Base-by-base conservation (phyloP, 2,888 invertebrate species). In the Drosophila tripunctata region DNA sequence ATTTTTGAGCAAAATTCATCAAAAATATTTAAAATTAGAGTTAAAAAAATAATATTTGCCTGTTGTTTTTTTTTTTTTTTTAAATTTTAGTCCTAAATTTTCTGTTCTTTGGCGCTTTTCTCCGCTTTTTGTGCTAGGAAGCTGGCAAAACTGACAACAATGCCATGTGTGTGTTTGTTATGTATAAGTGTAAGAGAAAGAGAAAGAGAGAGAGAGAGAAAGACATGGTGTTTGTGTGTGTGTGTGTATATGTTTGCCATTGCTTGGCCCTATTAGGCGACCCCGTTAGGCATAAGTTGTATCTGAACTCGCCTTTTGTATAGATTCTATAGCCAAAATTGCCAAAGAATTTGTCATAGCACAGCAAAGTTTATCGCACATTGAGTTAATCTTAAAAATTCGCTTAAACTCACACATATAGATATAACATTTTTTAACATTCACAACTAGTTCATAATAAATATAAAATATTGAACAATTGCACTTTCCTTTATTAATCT, bases 231-330 rank as follows among this genome's bases (percentile, higher is more conserved):
- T n/a, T n/a, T n/a, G n/a, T n/a, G 40, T 50, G 40, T 63, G 14
- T 55, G 30, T 36, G 47, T 35, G 27, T 43, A 21, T 22, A 24
- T 50, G 40, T 22, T 15, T 43, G 35, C 40, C 19, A 47, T n/a
- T 63, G 56, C 54, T 60, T 63, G 50, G 71, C 57, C 44, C 40
- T 40, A 52, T 64, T 51, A 44, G 47, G 19, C 45, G 15, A 45
- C 15, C 43, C 64, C 58, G 15, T 41, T 57, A 41, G 41, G 58
- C 52, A 41, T 38, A 45, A 51, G 60, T 47, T 62, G 40, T 51
- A 36, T 38, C 43, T 43, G 43, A 12, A n/a, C 15, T 22, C 19
- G 40, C 38, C 36, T 48, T 41, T 41, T 55, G 45, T 47, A 40
- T 36, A 43, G 35, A 45, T 50, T 31, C 44, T 44, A 12, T 38